Conservation (phyloP, 2,113 vertebrate species). For the Peromyscus polionotus region DNA sequence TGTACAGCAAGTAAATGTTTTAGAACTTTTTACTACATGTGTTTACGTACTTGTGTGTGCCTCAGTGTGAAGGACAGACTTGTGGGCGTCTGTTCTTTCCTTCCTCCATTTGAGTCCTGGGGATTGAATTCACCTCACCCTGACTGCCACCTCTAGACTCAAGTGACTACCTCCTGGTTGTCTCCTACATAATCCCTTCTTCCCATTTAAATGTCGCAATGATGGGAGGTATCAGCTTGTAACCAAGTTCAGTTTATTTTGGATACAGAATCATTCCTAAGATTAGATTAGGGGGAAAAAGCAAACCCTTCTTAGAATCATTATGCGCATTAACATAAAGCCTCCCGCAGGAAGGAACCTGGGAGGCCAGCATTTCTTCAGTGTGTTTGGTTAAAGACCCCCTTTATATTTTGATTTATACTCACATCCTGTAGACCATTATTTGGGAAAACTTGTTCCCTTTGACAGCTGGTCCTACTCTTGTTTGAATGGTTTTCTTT, state of each 20-base stretch:
- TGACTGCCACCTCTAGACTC: background rate
- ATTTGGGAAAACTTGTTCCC: slow-evolving; percentile 8
- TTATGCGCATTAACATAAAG: background rate
- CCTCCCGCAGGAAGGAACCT: background rate
- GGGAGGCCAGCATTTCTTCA: background rate
- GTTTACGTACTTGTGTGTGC: background rate
- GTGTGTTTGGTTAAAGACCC: background rate
- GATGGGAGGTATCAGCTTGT: background rate
- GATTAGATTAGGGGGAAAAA: background rate
- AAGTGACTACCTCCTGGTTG: background rate
- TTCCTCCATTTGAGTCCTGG: background rate
- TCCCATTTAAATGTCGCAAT: background rate
- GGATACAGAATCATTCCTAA: background rate
- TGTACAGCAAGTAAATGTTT: background rate
- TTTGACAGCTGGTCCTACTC: background rate
- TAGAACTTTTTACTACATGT: background rate
- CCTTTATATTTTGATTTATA: background rate
- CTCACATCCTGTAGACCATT: background rate
- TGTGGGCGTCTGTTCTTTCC: background rate
- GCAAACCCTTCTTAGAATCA: background rate
- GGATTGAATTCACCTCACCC: background rate
- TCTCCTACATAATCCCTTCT: background rate
- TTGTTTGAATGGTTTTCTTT: slow-evolving; percentile 5
- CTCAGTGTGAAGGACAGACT: background rate
- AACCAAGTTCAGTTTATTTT: slow-evolving; percentile 1